Evolutionary conservation across 1,140 invertebrate species (phyloP).

Genomic region (Ditylenchus dipsaci): DNA sequence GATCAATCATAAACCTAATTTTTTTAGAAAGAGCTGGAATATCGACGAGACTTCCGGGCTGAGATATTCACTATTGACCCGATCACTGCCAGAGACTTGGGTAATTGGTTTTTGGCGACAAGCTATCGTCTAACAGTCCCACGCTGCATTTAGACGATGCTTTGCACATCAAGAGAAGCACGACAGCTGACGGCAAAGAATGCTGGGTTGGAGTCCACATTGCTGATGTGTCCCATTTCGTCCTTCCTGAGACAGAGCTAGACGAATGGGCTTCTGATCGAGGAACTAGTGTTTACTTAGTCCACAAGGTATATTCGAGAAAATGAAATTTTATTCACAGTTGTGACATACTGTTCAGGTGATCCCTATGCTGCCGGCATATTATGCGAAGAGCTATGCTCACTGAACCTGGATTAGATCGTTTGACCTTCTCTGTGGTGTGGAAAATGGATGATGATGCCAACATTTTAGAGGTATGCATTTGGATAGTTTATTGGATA

Average conservation of each 20-base stretch:
- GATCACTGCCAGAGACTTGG: conserved; percentile 76
- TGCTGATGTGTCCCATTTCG: conserved; percentile 84
- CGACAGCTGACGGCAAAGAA: conserved; percentile 71
- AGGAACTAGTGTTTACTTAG: conserved; percentile 53
- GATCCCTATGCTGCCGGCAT: conserved; percentile 82
- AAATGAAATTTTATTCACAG: not conserved
- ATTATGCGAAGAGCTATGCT: conserved; percentile 79
- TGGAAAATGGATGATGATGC: conserved; percentile 84
- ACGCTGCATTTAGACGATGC: conserved; percentile 70
- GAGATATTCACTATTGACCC: conserved; percentile 89
- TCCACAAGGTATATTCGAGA: conserved; percentile 61
- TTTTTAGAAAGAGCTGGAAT: conserved; percentile 55
- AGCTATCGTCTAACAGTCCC: too few relatives aligned
- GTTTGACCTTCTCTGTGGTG: conserved; percentile 86
- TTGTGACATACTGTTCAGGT: too few relatives aligned
- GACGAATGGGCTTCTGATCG: conserved; percentile 63
- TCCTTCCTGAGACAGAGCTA: conserved; percentile 77
- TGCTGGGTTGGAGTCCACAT: conserved; percentile 85
- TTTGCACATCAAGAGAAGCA: conserved; percentile 70
- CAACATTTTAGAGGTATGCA: conserved; percentile 69
- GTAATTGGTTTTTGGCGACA: too few relatives aligned
- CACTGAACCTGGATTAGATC: conserved; percentile 77
- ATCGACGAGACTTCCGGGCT: conserved; percentile 69
- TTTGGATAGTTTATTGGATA: too few relatives aligned
- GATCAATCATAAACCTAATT: not conserved